These are phyloP conservation scores for Pantherophis alleghaniensis DNA, from an alignment of 2,797 vertebrate genomes.

Conservation along the genomic window DNA sequence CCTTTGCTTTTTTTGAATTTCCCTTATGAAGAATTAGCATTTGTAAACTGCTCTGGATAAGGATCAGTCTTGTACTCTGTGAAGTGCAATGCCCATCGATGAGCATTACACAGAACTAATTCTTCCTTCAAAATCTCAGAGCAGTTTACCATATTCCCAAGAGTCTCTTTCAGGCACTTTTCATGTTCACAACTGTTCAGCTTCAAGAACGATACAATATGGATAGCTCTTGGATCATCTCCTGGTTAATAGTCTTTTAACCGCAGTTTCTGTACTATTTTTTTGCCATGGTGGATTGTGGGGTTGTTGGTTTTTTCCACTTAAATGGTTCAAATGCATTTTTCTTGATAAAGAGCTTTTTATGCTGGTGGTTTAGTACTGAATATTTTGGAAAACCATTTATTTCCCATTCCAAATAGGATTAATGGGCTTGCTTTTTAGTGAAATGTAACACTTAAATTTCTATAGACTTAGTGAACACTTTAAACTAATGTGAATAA, in stretches of 20 bases:
- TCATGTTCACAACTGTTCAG: not conserved
- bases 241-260: not conserved
- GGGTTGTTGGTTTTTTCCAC: accelerated
- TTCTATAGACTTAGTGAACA: not conserved
- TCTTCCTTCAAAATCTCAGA: not conserved
- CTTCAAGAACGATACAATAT: not conserved
- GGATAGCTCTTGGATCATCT: not conserved
- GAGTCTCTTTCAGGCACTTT: not conserved
- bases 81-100: not conserved
- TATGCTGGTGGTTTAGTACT: slow-evolving; percentile 15
- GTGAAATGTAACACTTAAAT: not conserved
- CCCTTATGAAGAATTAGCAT: not conserved
- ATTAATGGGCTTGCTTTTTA: not conserved
- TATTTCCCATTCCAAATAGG: not conserved
- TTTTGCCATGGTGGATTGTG: slow-evolving; percentile 14
- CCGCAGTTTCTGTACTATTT: slow-evolving; percentile 14
- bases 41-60: not conserved
- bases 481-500: not conserved
- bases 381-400: not conserved
- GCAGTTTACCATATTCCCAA: not conserved
- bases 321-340: slow-evolving; percentile 6
- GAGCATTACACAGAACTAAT: not conserved
- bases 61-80: not conserved
- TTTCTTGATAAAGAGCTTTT: slow-evolving; percentile 18
- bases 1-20: not conserved